Evolutionary conservation across 53 echinoderm and acorn worm genomes (phyloP).

Genomic region (Echinarachnius parma): DNA sequence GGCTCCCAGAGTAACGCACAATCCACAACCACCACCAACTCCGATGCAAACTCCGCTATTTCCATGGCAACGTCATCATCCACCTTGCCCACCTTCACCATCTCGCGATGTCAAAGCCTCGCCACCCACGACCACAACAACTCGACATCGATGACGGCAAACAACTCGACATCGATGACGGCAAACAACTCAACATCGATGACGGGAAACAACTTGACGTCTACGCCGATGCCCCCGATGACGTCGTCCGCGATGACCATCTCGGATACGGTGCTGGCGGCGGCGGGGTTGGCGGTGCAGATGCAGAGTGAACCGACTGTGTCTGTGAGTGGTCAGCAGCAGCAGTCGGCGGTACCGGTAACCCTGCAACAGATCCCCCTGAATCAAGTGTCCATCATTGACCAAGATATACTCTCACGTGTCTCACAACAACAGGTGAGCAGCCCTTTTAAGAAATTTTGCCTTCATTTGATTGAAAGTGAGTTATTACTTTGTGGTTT

Average conservation of each 20-base stretch:
- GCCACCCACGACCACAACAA: not conserved
- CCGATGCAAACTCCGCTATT: not conserved
- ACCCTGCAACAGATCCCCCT: constrained; percentile 17
- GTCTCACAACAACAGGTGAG: constrained; percentile 27
- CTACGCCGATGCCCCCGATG: not conserved
- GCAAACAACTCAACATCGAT: too few relatives aligned
- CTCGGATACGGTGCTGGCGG: constrained; percentile 10
- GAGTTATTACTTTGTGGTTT: too few relatives aligned
- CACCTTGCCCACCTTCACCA: constrained; percentile 15
- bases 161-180: too few relatives aligned
- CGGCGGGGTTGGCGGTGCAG: not conserved
- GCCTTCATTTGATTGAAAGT: too few relatives aligned
- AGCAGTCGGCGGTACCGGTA: not conserved
- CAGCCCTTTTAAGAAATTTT: too few relatives aligned
- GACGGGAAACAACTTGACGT: too few relatives aligned
- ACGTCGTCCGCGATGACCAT: not conserved
- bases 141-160: not conserved
- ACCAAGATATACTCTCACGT: constrained; percentile 26
- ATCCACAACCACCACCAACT: constrained; percentile 8
- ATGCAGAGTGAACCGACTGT: not conserved
- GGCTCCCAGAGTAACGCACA: not conserved
- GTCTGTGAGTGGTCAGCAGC: not conserved
- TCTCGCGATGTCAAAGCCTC: constrained; percentile 33
- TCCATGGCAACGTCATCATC: constrained; percentile 2
- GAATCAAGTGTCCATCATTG: constrained; percentile 27